Conservation (phyloP, 2,113 vertebrate genomes). For the Corythaixoides concolor region DNA sequence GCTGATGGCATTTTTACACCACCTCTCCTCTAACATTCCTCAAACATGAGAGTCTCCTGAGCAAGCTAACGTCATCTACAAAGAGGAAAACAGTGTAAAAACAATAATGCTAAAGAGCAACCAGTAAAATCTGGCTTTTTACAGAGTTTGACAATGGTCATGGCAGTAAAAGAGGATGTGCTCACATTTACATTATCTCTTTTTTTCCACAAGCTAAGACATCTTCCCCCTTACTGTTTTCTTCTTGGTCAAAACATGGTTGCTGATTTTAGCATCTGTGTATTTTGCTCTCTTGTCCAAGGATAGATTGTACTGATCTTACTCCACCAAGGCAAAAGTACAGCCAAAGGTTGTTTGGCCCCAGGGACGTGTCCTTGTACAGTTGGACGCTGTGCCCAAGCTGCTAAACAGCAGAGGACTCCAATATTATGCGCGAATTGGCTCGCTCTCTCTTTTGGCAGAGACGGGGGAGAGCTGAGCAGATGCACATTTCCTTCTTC, state of each 20-base stretch:
- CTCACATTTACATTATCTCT: not conserved
- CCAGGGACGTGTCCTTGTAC: not conserved
- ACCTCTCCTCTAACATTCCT: not conserved
- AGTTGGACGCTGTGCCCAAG: slow-evolving; percentile 21
- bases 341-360: slow-evolving; percentile 27
- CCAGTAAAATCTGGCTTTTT: not conserved
- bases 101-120: not conserved
- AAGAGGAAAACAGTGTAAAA: not conserved
- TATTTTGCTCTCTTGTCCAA: not conserved
- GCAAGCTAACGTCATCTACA: not conserved
- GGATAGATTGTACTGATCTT: not conserved
- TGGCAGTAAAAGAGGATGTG: not conserved
- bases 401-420: not conserved
- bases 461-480: not conserved
- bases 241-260: not conserved
- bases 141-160: not conserved
- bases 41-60: not conserved
- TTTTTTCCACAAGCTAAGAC: not conserved
- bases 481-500: not conserved
- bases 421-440: not conserved
- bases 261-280: not conserved
- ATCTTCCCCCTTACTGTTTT: not conserved
- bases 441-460: not conserved
- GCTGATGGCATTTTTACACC: not conserved
- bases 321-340: not conserved